Evolutionary conservation across 1,140 invertebrate species (phyloP), one percentile per base, ranked within the genome.

Genomic region (Zaprionus tsacasi): DNA sequence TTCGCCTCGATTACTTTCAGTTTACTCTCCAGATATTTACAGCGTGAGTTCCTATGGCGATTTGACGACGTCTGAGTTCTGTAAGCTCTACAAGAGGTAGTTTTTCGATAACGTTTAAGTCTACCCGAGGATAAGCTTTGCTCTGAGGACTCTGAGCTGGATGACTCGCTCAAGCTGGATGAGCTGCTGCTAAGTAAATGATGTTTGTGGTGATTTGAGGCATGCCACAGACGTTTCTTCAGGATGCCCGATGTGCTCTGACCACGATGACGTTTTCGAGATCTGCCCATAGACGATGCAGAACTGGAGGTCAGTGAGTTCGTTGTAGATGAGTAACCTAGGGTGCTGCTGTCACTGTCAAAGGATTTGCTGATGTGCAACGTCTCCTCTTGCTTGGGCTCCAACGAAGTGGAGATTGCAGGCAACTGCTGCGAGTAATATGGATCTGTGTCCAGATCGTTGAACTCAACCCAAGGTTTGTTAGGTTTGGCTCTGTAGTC

Each of bases 371-470:
- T 40, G 17, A 38, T 10, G 0, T 13, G 17, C 8, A 50, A 5
- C 0, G 30, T 35, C 0, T 25, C 38, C 0, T 27, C 30, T 4
- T 38, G 10, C 2, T 11, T 11, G 13, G 48, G 2, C 11, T 64
- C 13, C 15, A 27, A 21, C 12, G 50, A 6, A 35, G 17, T 15
- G 27, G 15, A 8, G n/a, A 30, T 30, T 30, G 27, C 1, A 1
- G 58, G 40, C 27, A 12, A 45, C 7, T 55, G 17, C 0, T 67
- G 60, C 2, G 56, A 33, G 60, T 79, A 87, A 48, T 76, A 79
- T 6, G 76, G 61, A 60, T 70, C 79, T 7, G 17, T 25, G 25
- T 76, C 81, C 64, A 76, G n/a, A 11, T 78, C 56, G 10, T 73
- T 60, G 17, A 45, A 60, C 11, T 67, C 63, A 6, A 52, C 15